Evolutionary conservation across 1,140 invertebrate genomes (phyloP).

Genomic region (Atta cephalotes): DNA sequence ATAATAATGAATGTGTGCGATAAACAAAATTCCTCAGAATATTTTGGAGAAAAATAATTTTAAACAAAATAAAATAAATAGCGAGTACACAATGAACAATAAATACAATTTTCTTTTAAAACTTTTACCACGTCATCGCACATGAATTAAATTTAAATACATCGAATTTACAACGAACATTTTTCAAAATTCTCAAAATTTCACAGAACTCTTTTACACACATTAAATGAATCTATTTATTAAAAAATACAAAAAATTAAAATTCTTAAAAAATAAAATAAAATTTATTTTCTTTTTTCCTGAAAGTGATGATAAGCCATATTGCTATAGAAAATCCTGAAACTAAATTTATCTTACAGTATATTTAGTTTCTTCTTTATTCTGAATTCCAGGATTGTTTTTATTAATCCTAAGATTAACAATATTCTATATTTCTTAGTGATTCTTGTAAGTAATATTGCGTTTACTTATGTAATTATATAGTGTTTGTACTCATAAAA

Average conservation of each 20-base stretch:
- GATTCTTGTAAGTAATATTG: too few relatives aligned
- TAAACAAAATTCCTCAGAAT: too few relatives aligned
- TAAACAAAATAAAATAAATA: background rate
- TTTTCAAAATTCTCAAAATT: background rate
- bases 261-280: background rate
- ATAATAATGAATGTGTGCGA: too few relatives aligned
- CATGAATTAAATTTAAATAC: background rate
- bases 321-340: background rate
- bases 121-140: background rate
- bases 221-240: too few relatives aligned
- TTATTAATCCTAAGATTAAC: background rate
- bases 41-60: background rate
- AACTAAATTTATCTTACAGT: background rate
- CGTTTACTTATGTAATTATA: too few relatives aligned
- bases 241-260: background rate
- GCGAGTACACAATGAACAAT: background rate
- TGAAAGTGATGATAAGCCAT: background rate
- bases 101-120: conserved; percentile 6
- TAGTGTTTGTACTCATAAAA: too few relatives aligned
- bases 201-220: too few relatives aligned
- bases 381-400: background rate
- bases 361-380: background rate
- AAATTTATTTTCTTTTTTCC: background rate
- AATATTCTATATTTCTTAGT: too few relatives aligned
- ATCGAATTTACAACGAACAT: background rate